phyloP scores from a whole-genome alignment of 2,888 invertebrate genomes.

The Caenorhabditis sp. region DNA sequence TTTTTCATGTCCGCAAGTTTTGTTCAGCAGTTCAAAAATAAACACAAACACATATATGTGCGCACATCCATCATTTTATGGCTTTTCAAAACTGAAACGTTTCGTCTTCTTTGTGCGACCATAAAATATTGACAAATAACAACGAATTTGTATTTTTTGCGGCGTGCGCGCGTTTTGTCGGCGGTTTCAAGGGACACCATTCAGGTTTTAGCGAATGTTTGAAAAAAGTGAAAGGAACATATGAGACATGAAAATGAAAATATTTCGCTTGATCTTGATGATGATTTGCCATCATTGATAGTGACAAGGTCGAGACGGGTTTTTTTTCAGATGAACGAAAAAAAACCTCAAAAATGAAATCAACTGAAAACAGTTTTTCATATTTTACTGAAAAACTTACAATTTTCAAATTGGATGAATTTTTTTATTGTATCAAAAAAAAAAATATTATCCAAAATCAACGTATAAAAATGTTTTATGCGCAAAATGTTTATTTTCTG shows the following conservation, averaged over 20 bases:
- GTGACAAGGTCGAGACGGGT: constrained; percentile 1
- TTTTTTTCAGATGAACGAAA: background rate
- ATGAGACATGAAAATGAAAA: background rate
- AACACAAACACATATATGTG: background rate
- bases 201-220: background rate
- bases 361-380: too few species aligned
- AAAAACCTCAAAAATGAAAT: too few species aligned
- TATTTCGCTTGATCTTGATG: background rate
- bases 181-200: background rate
- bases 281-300: background rate
- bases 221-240: background rate
- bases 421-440: too few species aligned
- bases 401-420: too few species aligned
- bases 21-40: too few species aligned
- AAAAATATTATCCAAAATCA: too few species aligned
- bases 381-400: too few species aligned
- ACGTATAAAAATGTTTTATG: too few species aligned
- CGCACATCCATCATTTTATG: background rate
- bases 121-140: background rate
- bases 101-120: background rate
- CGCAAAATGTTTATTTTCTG: too few species aligned
- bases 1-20: too few species aligned
- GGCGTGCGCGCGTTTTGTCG: background rate
- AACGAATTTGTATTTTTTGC: background rate
- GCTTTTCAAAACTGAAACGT: background rate